phyloP scores from a whole-genome alignment of 2,113 vertebrate genomes.

The Myxocyprinus asiaticus region DNA sequence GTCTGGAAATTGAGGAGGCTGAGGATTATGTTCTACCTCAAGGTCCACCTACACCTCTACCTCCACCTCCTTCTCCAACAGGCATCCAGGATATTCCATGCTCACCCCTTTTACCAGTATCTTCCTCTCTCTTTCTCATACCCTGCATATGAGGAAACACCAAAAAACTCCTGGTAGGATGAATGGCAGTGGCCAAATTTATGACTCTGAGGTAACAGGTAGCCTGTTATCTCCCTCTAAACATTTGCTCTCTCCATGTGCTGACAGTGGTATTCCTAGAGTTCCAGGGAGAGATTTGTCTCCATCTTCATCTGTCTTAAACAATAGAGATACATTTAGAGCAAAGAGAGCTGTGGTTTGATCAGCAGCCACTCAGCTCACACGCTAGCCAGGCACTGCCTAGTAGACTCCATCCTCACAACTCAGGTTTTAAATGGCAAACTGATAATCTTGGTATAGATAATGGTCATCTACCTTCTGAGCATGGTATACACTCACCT shows the following conservation, averaged over 20 bases:
- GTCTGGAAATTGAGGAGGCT: conserved; percentile 71
- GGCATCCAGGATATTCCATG: conserved; percentile 28
- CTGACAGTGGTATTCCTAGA: conserved; percentile 82
- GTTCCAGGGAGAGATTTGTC: conserved; percentile 91
- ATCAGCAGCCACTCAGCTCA: conserved; percentile 67
- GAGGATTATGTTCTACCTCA: conserved; percentile 57
- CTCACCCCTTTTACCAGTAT: conserved; percentile 50
- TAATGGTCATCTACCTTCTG: no score
- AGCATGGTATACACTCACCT: not conserved
- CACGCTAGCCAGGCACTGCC: conserved; percentile 25
- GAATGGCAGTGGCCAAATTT: not conserved
- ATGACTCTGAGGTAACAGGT: conserved; percentile 43
- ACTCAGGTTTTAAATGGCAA: conserved; percentile 58
- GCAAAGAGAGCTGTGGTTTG: conserved; percentile 16
- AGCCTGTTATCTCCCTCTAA: conserved; percentile 76
- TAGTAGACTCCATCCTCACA: conserved; percentile 63
- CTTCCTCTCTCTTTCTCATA: conserved; percentile 64
- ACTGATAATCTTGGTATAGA: not conserved
- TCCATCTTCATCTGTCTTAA: conserved; percentile 62
- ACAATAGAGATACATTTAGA: conserved; percentile 62
- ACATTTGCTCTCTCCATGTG: conserved; percentile 70
- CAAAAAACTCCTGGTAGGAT: conserved; percentile 79
- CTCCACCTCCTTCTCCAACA: conserved; percentile 51
- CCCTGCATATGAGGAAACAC: conserved; percentile 78
- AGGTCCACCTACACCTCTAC: conserved; percentile 58